Percentiles rank a stretch among this genome's conserved stretches.
These are phyloP conservation scores for Itoplectis maculator DNA, from an alignment of 2,888 invertebrate genomes.

Conservation along the genomic window DNA sequence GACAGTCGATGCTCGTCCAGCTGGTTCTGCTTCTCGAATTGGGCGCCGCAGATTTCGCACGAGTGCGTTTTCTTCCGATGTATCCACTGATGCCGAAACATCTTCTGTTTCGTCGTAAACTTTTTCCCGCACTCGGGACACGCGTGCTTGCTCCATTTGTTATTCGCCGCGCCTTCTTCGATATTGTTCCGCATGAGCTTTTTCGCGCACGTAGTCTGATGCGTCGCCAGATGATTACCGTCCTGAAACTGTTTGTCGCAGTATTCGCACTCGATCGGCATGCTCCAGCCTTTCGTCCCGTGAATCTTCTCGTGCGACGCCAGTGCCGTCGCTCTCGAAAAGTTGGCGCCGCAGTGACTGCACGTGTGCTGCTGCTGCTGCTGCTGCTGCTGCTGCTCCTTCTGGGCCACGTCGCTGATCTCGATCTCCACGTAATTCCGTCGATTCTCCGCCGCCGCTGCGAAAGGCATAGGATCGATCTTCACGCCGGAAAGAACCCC, in stretches of 20 bases:
- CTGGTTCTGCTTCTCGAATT: constrained; percentile 83
- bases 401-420: constrained; percentile 71
- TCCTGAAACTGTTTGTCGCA: constrained; percentile 85
- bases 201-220: constrained; percentile 82
- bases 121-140: constrained; percentile 84
- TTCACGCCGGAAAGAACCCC: constrained; percentile 77
- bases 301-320: constrained; percentile 82
- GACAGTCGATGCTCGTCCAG: constrained; percentile 84
- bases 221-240: constrained; percentile 82
- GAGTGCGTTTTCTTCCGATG: constrained; percentile 84
- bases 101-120: constrained; percentile 85
- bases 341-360: constrained; percentile 83
- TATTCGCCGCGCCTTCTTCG: constrained; percentile 74
- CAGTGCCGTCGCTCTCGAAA: constrained; percentile 84
- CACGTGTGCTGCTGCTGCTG: constrained; percentile 83
- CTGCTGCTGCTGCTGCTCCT: constrained; percentile 81
- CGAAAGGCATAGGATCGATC: constrained; percentile 73
- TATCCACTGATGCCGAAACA: constrained; percentile 85
- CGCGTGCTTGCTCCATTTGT: constrained; percentile 83
- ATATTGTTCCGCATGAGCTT: constrained; percentile 77
- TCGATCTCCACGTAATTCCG: constrained; percentile 73
- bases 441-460: constrained; percentile 61
- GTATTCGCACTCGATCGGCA: constrained; percentile 84
- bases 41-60: constrained; percentile 84
- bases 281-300: constrained; percentile 71